Percentiles rank a stretch among this genome's conserved stretches.
Evolutionary conservation across 1,140 invertebrate species (phyloP).

Genomic region (Hydropsyche tenuis): DNA sequence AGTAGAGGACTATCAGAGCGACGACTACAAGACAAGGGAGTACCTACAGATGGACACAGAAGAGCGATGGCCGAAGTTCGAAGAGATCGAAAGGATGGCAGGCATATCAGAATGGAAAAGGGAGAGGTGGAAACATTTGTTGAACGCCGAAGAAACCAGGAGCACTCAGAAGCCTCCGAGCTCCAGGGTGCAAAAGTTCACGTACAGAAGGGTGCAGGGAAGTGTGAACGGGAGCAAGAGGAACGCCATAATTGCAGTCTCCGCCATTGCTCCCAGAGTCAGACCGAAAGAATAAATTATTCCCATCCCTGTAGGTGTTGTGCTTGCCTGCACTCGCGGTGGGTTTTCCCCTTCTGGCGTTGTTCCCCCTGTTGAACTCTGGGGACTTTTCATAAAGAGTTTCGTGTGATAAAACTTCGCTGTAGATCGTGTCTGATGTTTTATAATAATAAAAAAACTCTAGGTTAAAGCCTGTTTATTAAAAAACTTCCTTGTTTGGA

Average conservation of each 20-base stretch:
- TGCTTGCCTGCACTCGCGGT: neutral
- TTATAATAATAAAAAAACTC: no score
- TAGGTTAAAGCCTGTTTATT: no score
- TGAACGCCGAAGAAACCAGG: neutral
- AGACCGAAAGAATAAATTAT: constrained; percentile 43
- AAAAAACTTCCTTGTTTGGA: no score
- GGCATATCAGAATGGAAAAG: constrained; percentile 48
- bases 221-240: constrained; percentile 45
- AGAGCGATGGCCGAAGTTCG: constrained; percentile 47
- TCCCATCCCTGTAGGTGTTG: neutral
- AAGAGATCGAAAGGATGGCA: constrained; percentile 46
- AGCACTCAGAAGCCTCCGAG: constrained; percentile 42
- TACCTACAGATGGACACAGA: neutral
- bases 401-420: constrained; percentile 2
- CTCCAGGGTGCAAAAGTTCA: constrained; percentile 45
- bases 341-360: neutral
- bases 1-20: constrained; percentile 21
- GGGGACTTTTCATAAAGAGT: neutral
- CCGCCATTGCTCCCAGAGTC: constrained; percentile 42
- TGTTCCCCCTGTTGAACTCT: neutral
- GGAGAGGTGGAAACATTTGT: constrained; percentile 41
- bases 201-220: constrained; percentile 44
- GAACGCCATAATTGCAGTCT: constrained; percentile 49
- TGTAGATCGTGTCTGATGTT: neutral
- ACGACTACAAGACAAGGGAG: constrained; percentile 22